Evolutionary conservation across 2,113 vertebrate genomes (phyloP).

Genomic region (Sigmodon hispidus): DNA sequence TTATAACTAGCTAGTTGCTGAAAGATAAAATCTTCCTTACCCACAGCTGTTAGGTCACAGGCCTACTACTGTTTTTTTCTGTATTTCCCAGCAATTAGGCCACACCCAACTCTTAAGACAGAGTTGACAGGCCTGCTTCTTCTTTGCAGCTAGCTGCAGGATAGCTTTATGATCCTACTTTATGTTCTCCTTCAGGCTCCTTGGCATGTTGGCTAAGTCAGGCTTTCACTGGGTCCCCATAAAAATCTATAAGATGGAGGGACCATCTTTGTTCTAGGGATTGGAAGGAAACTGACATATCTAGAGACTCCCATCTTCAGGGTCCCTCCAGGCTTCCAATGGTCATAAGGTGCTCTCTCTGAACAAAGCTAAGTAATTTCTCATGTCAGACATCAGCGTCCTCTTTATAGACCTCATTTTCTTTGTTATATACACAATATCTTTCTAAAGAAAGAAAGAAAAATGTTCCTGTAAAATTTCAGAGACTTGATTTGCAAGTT

Average conservation of each 20-base stretch:
- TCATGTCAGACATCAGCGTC: background rate
- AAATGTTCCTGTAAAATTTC: background rate
- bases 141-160: background rate
- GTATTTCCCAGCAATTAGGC: background rate
- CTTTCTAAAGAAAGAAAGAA: slow-evolving; percentile 43
- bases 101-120: background rate
- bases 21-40: background rate
- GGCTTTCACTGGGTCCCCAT: background rate
- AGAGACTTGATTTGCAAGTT: background rate
- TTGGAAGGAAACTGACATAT: background rate
- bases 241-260: background rate
- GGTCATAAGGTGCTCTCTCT: no score
- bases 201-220: background rate
- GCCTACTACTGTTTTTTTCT: background rate
- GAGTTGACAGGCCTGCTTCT: background rate
- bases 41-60: background rate
- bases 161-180: background rate
- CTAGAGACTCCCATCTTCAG: background rate
- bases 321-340: no score
- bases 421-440: background rate
- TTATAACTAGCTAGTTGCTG: background rate
- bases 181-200: background rate
- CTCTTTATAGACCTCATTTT: background rate
- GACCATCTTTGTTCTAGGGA: background rate
- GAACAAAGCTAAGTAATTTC: background rate